Conservation (phyloP, 1,140 invertebrate genomes). For the Trichogramma pretiosum region DNA sequence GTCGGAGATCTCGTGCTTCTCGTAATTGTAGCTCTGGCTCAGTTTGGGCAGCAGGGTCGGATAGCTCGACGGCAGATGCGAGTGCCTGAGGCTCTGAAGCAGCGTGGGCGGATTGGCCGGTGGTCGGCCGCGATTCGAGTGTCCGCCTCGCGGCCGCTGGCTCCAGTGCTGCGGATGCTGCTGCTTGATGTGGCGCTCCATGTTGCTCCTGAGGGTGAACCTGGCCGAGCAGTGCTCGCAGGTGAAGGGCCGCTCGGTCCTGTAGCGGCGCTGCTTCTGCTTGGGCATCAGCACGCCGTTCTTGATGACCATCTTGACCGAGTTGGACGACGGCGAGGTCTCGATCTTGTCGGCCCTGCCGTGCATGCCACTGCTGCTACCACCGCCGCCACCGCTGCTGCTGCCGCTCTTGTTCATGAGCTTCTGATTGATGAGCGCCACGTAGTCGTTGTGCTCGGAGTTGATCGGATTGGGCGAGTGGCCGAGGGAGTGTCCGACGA, state of each 20-base stretch:
- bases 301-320: constrained; percentile 82
- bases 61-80: constrained; percentile 1
- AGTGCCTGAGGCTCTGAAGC: constrained; percentile 22
- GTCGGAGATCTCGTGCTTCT: constrained; percentile 51
- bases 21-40: constrained; percentile 20
- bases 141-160: constrained; percentile 55
- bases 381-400: too few species aligned
- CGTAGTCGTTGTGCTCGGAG: constrained; percentile 23
- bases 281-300: constrained; percentile 82
- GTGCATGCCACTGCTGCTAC: background rate
- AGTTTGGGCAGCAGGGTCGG: constrained; percentile 1
- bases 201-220: constrained; percentile 84
- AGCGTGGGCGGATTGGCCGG: constrained; percentile 33
- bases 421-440: constrained; percentile 4
- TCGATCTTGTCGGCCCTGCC: background rate
- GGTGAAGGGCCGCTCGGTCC: constrained; percentile 82
- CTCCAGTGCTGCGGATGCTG: constrained; percentile 85
- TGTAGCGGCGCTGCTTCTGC: constrained; percentile 80
- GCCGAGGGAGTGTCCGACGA: constrained; percentile 24
- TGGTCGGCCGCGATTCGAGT: constrained; percentile 44
- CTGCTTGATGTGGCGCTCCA: constrained; percentile 89
- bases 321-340: constrained; percentile 42
- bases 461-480: constrained; percentile 23
- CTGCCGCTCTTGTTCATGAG: constrained; percentile 5
- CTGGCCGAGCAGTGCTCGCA: constrained; percentile 82